Percentiles rank a stretch among this genome's conserved stretches.
phyloP scores from a whole-genome alignment of 92 coral and sea anemone species.

The Phenganax subtilis region DNA sequence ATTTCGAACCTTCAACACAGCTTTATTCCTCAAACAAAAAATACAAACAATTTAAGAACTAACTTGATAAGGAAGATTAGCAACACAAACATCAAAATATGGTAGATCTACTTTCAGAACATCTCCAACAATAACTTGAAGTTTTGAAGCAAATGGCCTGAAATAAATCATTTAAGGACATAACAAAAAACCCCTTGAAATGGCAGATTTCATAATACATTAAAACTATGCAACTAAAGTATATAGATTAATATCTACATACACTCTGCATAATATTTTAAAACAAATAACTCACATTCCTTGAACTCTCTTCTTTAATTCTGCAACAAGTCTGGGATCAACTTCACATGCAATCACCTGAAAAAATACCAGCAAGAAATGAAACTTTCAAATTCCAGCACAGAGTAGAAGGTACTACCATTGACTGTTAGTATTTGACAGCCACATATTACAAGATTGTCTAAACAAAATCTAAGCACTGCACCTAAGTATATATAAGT shows the following conservation, averaged over 20 bases:
- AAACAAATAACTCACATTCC: constrained; percentile 76
- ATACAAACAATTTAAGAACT: neutral
- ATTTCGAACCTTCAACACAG: neutral
- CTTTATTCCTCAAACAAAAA: neutral
- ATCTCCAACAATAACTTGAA: constrained; percentile 97
- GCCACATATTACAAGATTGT: too few relatives aligned
- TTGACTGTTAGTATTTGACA: too few relatives aligned
- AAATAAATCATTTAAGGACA: neutral
- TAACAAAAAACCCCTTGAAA: neutral
- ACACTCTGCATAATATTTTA: too few relatives aligned
- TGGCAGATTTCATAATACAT: neutral
- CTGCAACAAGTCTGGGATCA: constrained; percentile 96
- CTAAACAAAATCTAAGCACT: too few relatives aligned
- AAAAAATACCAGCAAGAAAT: neutral
- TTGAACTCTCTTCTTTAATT: constrained; percentile 89
- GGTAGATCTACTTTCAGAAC: constrained; percentile 95
- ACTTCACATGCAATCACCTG: constrained; percentile 99
- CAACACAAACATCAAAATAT: constrained; percentile 95
- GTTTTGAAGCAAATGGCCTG: constrained; percentile 76
- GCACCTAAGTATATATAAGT: too few relatives aligned
- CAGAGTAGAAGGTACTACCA: too few relatives aligned
- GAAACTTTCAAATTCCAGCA: neutral
- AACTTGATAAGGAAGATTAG: constrained; percentile 95
- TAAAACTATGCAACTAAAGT: too few relatives aligned
- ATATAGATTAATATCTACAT: too few relatives aligned